These are phyloP conservation scores for Nomada goodeniana DNA, from an alignment of 2,888 invertebrate species.

Conservation along the genomic window DNA sequence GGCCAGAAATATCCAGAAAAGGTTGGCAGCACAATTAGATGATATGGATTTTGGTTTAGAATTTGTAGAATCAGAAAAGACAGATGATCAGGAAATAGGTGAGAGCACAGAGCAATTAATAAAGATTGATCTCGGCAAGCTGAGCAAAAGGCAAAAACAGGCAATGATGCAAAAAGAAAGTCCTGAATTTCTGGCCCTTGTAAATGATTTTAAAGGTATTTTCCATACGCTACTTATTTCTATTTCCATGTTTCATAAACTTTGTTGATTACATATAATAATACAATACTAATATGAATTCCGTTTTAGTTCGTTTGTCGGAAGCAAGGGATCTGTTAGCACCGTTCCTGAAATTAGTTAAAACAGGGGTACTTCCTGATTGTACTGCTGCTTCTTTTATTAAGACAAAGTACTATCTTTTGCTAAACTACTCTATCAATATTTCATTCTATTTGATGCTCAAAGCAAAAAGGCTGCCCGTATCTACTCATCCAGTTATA, in stretches of 20 bases:
- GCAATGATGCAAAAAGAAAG: conserved; percentile 93
- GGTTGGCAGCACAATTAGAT: conserved; percentile 91
- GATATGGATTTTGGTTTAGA: conserved; percentile 91
- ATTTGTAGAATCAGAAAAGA: conserved; percentile 79
- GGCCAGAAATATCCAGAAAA: conserved; percentile 91
- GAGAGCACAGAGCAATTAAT: conserved; percentile 86
- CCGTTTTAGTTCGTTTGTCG: conserved; percentile 84
- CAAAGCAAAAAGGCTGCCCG: conserved; percentile 90
- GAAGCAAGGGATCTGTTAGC: conserved; percentile 88
- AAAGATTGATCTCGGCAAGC: conserved; percentile 90
- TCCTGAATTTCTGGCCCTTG: conserved; percentile 92
- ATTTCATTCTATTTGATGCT: conserved; percentile 94
- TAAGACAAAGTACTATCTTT: conserved; percentile 88
- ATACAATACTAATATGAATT: not conserved
- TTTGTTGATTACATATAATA: not conserved
- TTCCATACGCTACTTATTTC: not conserved
- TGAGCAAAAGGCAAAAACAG: conserved; percentile 91
- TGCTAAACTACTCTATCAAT: conserved; percentile 93
- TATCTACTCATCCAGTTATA: conserved; percentile 95
- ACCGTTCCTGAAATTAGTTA: conserved; percentile 89
- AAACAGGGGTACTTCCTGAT: conserved; percentile 87
- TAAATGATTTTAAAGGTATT: conserved; percentile 91
- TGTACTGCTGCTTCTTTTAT: conserved; percentile 90
- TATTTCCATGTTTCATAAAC: not conserved
- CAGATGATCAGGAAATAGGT: conserved; percentile 73